Base-by-base conservation (phyloP, 2,888 invertebrate genomes). In the Willowsia nigromaculata region DNA sequence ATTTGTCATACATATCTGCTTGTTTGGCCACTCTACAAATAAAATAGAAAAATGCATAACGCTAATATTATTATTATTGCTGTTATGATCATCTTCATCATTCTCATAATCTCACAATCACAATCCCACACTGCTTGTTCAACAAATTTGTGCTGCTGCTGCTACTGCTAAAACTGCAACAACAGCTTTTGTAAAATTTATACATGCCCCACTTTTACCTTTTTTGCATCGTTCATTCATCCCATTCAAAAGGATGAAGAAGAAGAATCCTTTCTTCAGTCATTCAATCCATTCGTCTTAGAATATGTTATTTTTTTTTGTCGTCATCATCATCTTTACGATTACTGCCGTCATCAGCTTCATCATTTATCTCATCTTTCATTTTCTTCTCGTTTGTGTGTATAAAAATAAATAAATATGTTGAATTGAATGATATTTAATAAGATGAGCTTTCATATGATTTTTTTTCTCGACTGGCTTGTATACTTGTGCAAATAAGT, bases 191-290 rank as follows among this genome's bases (percentile, higher is more conserved):
- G 74, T 74, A 59, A 85, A n/a, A 65, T 59, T 78, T 78, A 78
- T 84, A 50, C 78, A 83, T 89, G 89, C 74, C 89, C 89, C 89
- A 89, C 89, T 89, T 89, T 89, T 89, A 80, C 89, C 89, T 89
- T 89, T n/a, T 53, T 78, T 85, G 78, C 85, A 80, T 80, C 65
- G 78, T 68, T 89, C 89, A 80, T 74, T 89, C 81, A 85, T 65
- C 74, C 74, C 47, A 15, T n/a, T n/a, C n/a, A n/a, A n/a, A 22
- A 18, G 0, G 25, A 15, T 25, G 71, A 71, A 40, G 71, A 74
- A 74, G 74, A 74, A 9, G 37, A 37, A 6, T 74, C 37, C 15
- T 74, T 74, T 88, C 74, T 74, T 47, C 47, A 74, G 27, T 25
- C 74, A 71, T 88, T 47, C 82, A 68, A 40, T 81, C 88, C 82